Percentiles rank a stretch among this genome's conserved stretches.
phyloP scores from a whole-genome alignment of 1,140 invertebrate genomes.

The Chlorops oryzae region DNA sequence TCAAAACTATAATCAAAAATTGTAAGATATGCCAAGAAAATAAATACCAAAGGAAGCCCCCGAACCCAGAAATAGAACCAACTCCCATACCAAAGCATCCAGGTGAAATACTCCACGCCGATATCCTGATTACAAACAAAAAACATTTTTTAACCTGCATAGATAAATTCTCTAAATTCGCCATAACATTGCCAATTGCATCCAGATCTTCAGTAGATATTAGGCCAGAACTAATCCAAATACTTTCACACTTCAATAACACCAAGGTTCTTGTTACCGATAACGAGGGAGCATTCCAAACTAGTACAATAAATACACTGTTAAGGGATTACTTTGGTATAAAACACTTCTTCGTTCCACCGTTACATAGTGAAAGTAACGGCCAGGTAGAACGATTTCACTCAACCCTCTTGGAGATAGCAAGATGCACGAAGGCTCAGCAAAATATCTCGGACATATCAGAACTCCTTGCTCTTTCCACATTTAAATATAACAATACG shows the following conservation, averaged over 20 bases:
- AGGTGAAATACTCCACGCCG: no score
- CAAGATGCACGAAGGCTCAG: not conserved
- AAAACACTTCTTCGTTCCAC: not conserved
- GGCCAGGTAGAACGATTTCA: conserved; percentile 6
- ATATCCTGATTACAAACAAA: no score
- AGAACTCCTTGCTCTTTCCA: not conserved
- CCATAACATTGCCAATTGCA: no score
- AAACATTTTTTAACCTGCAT: no score
- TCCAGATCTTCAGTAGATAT: not conserved
- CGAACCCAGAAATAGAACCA: no score
- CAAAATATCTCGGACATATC: not conserved
- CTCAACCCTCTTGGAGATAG: not conserved
- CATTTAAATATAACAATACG: not conserved
- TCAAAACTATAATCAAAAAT: no score
- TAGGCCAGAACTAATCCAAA: not conserved
- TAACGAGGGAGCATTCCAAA: not conserved
- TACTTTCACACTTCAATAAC: not conserved
- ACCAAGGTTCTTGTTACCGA: not conserved
- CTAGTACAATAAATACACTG: not conserved
- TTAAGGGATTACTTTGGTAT: not conserved
- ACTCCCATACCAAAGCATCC: no score
- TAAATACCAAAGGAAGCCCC: no score
- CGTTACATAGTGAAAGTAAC: conserved; percentile 5
- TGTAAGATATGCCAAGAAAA: no score
- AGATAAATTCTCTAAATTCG: no score